Evolutionary conservation across 2,888 invertebrate species (phyloP).

Genomic region (Prosapia bicincta): DNA sequence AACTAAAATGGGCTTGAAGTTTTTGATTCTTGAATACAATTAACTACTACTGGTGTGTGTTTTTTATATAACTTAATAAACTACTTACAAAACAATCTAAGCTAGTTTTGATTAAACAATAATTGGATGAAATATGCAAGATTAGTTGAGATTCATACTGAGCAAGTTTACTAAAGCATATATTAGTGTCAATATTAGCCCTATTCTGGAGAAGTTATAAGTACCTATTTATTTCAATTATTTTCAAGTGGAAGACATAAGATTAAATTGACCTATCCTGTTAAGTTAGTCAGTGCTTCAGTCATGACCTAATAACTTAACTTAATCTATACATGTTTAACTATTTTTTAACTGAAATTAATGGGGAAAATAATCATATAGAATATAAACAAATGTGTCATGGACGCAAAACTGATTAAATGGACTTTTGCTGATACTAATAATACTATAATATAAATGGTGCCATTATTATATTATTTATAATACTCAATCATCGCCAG

Average conservation of each 20-base stretch:
- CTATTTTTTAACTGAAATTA: not conserved
- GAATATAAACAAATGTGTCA: not conserved
- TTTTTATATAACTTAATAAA: too few relatives aligned
- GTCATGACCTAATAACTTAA: not conserved
- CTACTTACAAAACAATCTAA: too few relatives aligned
- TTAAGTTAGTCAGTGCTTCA: not conserved
- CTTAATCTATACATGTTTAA: not conserved
- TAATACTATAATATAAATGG: too few relatives aligned
- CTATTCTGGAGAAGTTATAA: too few relatives aligned
- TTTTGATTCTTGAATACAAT: too few relatives aligned
- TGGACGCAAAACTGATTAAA: not conserved
- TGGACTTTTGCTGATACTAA: too few relatives aligned
- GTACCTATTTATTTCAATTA: not conserved
- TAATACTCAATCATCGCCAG: too few relatives aligned
- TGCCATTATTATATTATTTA: too few relatives aligned
- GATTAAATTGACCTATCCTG: not conserved
- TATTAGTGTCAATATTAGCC: not conserved
- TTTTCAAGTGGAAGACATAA: not conserved
- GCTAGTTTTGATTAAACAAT: not conserved
- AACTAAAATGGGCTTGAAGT: too few relatives aligned
- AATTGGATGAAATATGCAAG: not conserved
- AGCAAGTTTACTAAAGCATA: not conserved
- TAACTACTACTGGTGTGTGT: too few relatives aligned
- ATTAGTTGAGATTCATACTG: not conserved
- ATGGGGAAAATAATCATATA: not conserved